phyloP scores from a whole-genome alignment of 2,797 vertebrate genomes.

The Champsocephalus esox region DNA sequence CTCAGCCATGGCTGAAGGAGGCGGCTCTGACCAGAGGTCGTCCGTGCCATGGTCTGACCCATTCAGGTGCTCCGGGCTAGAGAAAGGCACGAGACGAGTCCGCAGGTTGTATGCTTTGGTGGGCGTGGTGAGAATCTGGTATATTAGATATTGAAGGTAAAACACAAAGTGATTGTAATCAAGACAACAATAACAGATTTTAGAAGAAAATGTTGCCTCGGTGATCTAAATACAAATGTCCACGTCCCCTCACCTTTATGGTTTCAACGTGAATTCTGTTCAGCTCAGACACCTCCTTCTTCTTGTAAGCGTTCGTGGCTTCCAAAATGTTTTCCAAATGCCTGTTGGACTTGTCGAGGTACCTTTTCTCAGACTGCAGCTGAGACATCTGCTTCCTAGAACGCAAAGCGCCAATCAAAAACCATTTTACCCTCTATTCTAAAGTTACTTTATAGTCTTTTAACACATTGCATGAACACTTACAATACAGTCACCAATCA shows the following conservation, averaged over 20 bases:
- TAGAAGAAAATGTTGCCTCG: not conserved
- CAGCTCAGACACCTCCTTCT: constrained; percentile 91
- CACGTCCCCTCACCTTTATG: constrained; percentile 86
- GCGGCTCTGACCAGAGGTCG: constrained; percentile 87
- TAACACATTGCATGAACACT: constrained; percentile 21
- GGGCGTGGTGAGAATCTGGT: constrained; percentile 93
- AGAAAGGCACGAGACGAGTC: constrained; percentile 82
- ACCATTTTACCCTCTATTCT: not conserved
- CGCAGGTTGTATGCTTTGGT: constrained; percentile 90
- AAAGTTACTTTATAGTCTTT: not conserved
- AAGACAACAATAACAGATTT: not conserved
- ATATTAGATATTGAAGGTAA: constrained; percentile 26
- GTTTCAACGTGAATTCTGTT: constrained; percentile 94
- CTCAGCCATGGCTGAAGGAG: constrained; percentile 90
- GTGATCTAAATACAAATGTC: not conserved
- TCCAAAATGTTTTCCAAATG: constrained; percentile 96
- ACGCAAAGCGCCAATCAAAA: constrained; percentile 58
- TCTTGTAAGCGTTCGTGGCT: constrained; percentile 91
- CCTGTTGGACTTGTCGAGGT: constrained; percentile 91
- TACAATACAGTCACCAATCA: not conserved
- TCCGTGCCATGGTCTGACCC: constrained; percentile 61
- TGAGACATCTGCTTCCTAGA: constrained; percentile 91
- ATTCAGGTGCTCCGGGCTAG: constrained; percentile 87
- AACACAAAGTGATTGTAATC: not conserved
- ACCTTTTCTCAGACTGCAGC: constrained; percentile 92